Percentiles rank a stretch among this genome's conserved stretches.
Evolutionary conservation across 2,888 invertebrate species (phyloP).

Genomic region (Cryptops parisi): DNA sequence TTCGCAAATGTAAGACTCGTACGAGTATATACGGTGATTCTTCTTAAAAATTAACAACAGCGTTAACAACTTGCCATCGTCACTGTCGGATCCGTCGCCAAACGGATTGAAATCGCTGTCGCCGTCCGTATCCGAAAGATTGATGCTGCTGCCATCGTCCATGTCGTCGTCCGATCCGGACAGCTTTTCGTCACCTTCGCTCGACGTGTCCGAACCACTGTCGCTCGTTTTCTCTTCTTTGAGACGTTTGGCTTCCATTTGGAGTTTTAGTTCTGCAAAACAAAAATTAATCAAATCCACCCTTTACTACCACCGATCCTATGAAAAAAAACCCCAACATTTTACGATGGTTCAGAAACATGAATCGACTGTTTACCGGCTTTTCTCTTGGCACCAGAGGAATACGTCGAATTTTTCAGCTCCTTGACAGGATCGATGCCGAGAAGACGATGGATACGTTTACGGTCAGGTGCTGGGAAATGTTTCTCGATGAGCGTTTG

Average conservation of each 20-base stretch:
- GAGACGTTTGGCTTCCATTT: conserved; percentile 19
- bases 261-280: conserved; percentile 16
- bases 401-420: conserved; percentile 6
- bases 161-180: conserved; percentile 24
- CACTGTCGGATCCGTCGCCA: conserved; percentile 46
- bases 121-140: conserved; percentile 19
- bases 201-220: conserved; percentile 35
- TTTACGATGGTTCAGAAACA: no score
- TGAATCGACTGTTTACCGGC: conserved; percentile 31
- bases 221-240: not conserved
- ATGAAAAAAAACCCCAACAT: no score
- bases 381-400: conserved; percentile 41
- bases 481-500: conserved; percentile 95
- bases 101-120: conserved; percentile 80
- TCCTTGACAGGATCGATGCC: conserved; percentile 30
- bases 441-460: conserved; percentile 59
- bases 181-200: conserved; percentile 31
- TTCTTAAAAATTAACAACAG: no score
- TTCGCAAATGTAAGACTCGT: no score
- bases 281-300: no score
- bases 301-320: no score
- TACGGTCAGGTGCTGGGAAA: conserved; percentile 90
- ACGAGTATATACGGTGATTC: no score
- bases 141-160: conserved; percentile 19
- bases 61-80: conserved; percentile 28